Conservation (phyloP, 1,140 invertebrate genomes). For the Diorhabda elongata region DNA sequence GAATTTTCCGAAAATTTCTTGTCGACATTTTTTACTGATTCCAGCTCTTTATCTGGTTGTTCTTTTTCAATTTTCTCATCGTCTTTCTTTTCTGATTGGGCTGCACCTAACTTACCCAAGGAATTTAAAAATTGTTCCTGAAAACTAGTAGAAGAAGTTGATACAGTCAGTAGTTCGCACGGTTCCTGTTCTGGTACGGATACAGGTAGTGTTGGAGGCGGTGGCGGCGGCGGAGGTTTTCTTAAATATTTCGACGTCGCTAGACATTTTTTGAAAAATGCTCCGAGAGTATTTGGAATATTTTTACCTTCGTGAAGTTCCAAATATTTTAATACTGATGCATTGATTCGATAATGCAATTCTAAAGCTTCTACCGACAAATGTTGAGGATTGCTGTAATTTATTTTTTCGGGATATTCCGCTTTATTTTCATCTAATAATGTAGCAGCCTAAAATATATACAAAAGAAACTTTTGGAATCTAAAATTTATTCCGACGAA, state of each 20-base stretch:
- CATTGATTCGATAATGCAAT: constrained; percentile 77
- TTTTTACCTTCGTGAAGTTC: constrained; percentile 60
- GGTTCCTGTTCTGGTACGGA: constrained; percentile 4
- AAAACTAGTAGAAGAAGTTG: constrained; percentile 17
- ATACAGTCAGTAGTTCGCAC: background rate
- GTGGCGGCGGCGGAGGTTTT: constrained; percentile 14
- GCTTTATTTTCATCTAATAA: constrained; percentile 76
- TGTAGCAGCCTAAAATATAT: constrained; percentile 58
- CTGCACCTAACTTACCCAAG: constrained; percentile 3
- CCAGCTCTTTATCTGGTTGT: constrained; percentile 10
- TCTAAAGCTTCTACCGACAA: constrained; percentile 87
- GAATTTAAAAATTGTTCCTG: constrained; percentile 31
- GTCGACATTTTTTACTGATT: constrained; percentile 12
- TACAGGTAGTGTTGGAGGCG: background rate
- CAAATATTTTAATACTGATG: constrained; percentile 79
- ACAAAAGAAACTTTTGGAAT: background rate
- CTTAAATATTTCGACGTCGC: constrained; percentile 11
- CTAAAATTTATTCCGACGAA: background rate
- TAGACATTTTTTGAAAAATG: constrained; percentile 44
- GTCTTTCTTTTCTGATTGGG: background rate
- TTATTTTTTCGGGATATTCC: constrained; percentile 80
- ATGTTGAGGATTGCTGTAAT: constrained; percentile 76
- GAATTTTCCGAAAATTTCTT: background rate
- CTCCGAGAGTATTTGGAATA: constrained; percentile 36
- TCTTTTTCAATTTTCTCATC: constrained; percentile 17